Percentiles rank a stretch among this genome's conserved stretches.
Evolutionary conservation across 2,113 vertebrate genomes (phyloP).

Genomic region (Misgurnus mizolepis): DNA sequence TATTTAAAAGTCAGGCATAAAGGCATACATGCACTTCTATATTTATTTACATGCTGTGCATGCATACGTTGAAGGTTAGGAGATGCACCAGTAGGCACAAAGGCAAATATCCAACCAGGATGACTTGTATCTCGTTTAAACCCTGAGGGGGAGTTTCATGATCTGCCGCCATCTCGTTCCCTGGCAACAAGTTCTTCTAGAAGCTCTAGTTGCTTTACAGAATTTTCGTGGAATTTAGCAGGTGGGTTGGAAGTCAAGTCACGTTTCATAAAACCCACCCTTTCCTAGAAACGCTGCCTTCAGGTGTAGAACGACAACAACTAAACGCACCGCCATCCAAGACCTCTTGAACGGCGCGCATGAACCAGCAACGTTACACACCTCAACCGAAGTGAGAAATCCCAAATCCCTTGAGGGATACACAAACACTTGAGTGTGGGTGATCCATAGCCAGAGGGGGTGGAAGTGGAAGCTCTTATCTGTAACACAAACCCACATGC

Average conservation of each 20-base stretch:
- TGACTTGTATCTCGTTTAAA: conserved; percentile 38
- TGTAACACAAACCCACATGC: conserved; percentile 23
- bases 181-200: conserved; percentile 51
- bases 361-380: not conserved
- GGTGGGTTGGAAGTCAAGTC: conserved; percentile 34
- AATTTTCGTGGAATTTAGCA: conserved; percentile 44
- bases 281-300: conserved; percentile 22
- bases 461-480: conserved; percentile 12
- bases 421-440: conserved; percentile 5
- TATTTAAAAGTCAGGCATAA: no score
- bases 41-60: no score
- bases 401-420: not conserved
- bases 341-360: not conserved
- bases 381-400: not conserved
- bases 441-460: not conserved
- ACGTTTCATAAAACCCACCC: conserved; percentile 32
- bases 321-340: not conserved
- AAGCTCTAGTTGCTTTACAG: conserved; percentile 27
- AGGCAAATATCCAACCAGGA: conserved; percentile 33
- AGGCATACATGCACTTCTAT: no score
- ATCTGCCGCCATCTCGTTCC: conserved; percentile 55
- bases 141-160: conserved; percentile 47
- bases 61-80: conserved; percentile 37
- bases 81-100: conserved; percentile 35
- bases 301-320: conserved; percentile 11